Base-by-base conservation (phyloP, 2,888 invertebrate species). In the Dynastes tityus region DNA sequence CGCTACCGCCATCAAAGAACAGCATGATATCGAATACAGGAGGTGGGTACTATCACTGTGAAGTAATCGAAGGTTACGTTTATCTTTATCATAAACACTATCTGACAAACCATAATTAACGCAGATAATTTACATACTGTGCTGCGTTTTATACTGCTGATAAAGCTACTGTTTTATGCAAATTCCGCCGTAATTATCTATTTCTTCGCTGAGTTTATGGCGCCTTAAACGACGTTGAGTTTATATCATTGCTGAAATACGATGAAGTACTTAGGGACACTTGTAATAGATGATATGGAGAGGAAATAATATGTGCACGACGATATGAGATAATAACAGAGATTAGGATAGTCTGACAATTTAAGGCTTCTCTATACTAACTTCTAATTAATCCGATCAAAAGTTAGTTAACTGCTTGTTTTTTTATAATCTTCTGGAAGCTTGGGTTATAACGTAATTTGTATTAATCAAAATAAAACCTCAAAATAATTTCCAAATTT, bases 111-210 rank as follows among this genome's bases (percentile, higher is more conserved):
- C n/a, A 71, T 71, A 71, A 71, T 71, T 71, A 71, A 71, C 32
- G 37, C 55, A 55, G 55, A 65, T 55, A 53, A 71, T 71, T 71
- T 71, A 55, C 53, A 71, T 55, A 16, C 32, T 9, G 37, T n/a
- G 53, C 32, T n/a, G 71, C 32, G 55, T 71, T 71, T 71, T 71
- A 71, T 55, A 32, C 8, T 16, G 22, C 37, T 32, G 55, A 55
- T 71, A 55, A 71, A 29, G 71, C 71, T 58, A 71, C 71, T 55
- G 71, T 71, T 37, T 71, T 32, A 71, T 71, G 71, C 71, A 71
- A 71, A 71, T 71, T 29, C n/a, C 2, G 32, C 32, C 2, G 55
- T 55, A 71, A 71, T 71, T 71, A 37, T 71, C 55, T 55, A 55
- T 71, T 71, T 71, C 55, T n/a, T 55, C n/a, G 53, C 32, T 55